Base-by-base conservation (phyloP, 2,888 invertebrate genomes). In the Caenorhabditis sulstoni region DNA sequence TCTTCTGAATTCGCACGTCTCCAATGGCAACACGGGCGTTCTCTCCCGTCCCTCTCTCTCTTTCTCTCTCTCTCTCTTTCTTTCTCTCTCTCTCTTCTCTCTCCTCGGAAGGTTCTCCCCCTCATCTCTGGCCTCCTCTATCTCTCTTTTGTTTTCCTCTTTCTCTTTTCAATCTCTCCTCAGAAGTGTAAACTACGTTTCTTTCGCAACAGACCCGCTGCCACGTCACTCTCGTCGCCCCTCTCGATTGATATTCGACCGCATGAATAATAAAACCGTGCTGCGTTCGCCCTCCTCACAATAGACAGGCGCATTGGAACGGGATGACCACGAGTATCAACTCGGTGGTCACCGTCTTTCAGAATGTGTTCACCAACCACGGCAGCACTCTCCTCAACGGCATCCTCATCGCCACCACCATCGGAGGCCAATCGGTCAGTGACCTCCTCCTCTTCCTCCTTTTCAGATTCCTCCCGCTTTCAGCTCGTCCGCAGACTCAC, bases 351-450 rank as follows among this genome's bases (percentile, higher is more conserved):
- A 79, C 77, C 11, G 85, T 84, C 4, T 85, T 85, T 68, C 82
- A 82, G 52, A 86, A 86, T 39, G 76, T 86, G 14, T 85, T 87
- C 64, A 78, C 85, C n/a, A 86, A 86, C 77, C 86, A 87, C 68
- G 88, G 87, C 4, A 83, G 85, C 35, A 82, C 87, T 14, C 80
- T 87, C 14, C 75, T 88, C 47, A 87, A 88, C 76, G 85, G 83
- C 11, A 81, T 85, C 47, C 85, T 88, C n/a, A 87, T 88, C 68
- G 86, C 87, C 5, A 85, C 87, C 0, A 88, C 88, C 0, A 81
- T 88, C 52, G 86, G 87, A 59, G 88, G 88, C 12, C 88, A 88
- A 74, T 84, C 87, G 41, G 87, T 86, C 18, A 77, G 82, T 52
- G 2, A 4, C 11, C 53, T 9, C 22, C 16, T 14, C n/a, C 18